These are phyloP conservation scores for Ceyx margarethae DNA, from an alignment of 2,113 vertebrate genomes.

Conservation along the genomic window DNA sequence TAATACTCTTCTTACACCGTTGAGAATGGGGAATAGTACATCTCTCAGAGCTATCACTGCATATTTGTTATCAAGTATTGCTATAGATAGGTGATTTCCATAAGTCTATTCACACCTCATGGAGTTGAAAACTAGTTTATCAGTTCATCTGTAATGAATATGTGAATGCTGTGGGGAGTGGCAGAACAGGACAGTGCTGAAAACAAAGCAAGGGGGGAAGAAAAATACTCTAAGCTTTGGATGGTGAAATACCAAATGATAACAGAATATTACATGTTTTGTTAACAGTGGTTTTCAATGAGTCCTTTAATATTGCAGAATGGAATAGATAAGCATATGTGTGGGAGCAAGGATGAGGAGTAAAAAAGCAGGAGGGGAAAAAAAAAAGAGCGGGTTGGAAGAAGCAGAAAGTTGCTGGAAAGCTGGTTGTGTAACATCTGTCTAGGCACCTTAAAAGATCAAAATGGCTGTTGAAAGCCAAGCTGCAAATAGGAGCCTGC, in stretches of 20 bases:
- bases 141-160: conserved; percentile 42
- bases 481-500: background rate
- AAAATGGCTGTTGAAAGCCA: conserved; percentile 15
- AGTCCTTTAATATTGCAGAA: conserved; percentile 15
- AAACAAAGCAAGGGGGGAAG: background rate
- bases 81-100: conserved; percentile 48
- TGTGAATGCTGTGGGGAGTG: background rate
- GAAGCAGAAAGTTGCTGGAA: conserved; percentile 4
- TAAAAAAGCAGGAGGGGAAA: background rate
- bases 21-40: conserved; percentile 18
- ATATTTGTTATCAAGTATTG: conserved; percentile 45
- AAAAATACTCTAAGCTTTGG: conserved; percentile 16
- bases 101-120: conserved; percentile 39
- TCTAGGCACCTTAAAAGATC: background rate
- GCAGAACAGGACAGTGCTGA: background rate
- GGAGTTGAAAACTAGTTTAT: conserved; percentile 44
- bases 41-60: conserved; percentile 30
- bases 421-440: background rate
- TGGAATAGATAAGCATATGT: conserved; percentile 9
- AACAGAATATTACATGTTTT: conserved; percentile 48
- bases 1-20: background rate
- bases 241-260: conserved; percentile 35
- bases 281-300: conserved; percentile 8
- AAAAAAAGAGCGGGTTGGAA: background rate
- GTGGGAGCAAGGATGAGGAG: background rate